Base-by-base conservation (phyloP, 2,888 invertebrate species). In the Epistrophella euchroma region DNA sequence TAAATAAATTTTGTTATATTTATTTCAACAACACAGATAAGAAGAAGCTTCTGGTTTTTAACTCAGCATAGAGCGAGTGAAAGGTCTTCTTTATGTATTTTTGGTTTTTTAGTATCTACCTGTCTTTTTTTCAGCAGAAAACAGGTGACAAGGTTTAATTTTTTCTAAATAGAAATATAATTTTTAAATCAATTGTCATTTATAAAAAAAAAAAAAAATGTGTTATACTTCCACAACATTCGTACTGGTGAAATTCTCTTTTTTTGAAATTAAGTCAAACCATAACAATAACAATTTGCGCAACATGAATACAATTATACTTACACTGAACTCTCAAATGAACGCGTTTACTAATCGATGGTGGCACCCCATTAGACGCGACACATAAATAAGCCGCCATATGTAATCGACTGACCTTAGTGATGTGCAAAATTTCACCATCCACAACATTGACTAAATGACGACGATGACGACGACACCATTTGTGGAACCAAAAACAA, bases 331-430 rank as follows among this genome's bases (percentile, higher is more conserved):
- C 97, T 93, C 96, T 95, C 55, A 97, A 94, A 89, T 96, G 95
- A 76, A 97, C 96, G 88, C 96, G 94, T 92, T 97, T 96, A 93
- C 97, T 97, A 90, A 97, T 97, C 64, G 97, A 97, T 11, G 98
- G 98, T 35, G 97, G 97, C 37, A 98, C 97, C 77, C 97, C 97
- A 91, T 98, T 98, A 78, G 97, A 97, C 15, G 98, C 98, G 88
- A 98, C 97, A 93, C 98, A 98, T 86, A 98, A 94, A 93, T 98
- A 98, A 40, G 97, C 96, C 28, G 97, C 98, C 97, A 98, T 98
- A 92, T 97, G 97, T 86, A 97, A 94, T 60, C 98, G 95, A 89
- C 97, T 97, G 88, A 98, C 97, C 94, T 97, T 97, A 78, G 96
- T 95, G 90, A 98, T 96, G 90, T 96, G 96, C 90, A 98, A 93